Evolutionary conservation across 2,113 vertebrate genomes (phyloP), one percentile per base, ranked within the genome.

Genomic region (Phalacrocorax brasilianus): DNA sequence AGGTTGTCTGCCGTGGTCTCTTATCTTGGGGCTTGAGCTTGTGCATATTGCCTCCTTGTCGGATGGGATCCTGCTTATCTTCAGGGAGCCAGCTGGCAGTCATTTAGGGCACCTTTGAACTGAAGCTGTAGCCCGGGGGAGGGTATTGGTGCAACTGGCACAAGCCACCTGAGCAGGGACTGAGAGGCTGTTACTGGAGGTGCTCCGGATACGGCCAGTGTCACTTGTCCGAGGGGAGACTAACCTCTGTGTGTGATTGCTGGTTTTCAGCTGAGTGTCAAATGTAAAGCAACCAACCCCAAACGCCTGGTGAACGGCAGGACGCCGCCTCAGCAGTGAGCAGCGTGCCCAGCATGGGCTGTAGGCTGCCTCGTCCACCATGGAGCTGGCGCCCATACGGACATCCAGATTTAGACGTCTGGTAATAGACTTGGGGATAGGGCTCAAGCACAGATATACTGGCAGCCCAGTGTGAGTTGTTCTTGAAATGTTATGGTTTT

Each of bases 201-300:
- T 68, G 49, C 28, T 71, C 26, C 58, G 55, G 20, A 2, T 62
- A 5, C 0, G 4, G 55, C 19, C 59, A 11, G 0, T 11, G 26
- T 16, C 33, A 14, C 53, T 33, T 50, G 9, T 49, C 27, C 23
- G 4, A 14, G 32, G 42, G 47, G 38, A 45, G 22, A 8, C n/a
- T 24, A 10, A 7, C 5, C 35, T 32, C 26, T 0, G 0, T 19
- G 33, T 65, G 28, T 2, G 2, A 7, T 4, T 7, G 16, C 65
- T 74, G 40, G 0, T 81, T 71, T 71, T 47, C 59, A 52, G 30
- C 27, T 15, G 13, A 55, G 11, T 14, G 8, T 56, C 18, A 44
- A 9, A 53, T 14, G 21, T 58, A 40, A n/a, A 76, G 56, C 67
- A 77, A 44, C 11, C 22, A 65, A 58, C 14, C 50, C 38, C 38